phyloP scores from a whole-genome alignment of 2,113 vertebrate genomes.

The Sylvietta virens region DNA sequence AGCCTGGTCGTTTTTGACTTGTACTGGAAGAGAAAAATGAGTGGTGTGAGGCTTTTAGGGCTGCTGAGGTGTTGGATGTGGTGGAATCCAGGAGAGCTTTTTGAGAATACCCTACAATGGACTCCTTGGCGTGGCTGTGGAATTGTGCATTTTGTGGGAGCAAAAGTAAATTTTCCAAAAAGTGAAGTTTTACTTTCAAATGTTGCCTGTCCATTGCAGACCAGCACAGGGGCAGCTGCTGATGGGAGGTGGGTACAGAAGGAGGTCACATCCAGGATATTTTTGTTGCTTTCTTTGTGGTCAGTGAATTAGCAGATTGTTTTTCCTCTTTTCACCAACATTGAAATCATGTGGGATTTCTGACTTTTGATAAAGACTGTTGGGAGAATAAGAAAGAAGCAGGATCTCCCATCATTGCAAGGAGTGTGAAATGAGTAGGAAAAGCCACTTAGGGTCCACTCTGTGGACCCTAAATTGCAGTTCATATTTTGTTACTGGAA shows the following conservation, averaged over 20 bases:
- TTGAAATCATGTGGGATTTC: rapidly evolving
- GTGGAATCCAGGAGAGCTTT: background rate
- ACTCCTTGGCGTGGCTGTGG: rapidly evolving
- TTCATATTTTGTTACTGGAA: background rate
- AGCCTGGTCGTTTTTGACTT: rapidly evolving
- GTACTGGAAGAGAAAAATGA: rapidly evolving
- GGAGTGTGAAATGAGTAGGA: background rate
- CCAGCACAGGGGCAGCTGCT: background rate
- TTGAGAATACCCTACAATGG: background rate
- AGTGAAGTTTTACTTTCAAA: background rate
- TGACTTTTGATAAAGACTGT: background rate
- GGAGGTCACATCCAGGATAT: background rate
- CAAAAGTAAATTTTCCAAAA: background rate
- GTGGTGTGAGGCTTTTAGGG: rapidly evolving
- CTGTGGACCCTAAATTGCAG: rapidly evolving
- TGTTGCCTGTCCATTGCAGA: background rate
- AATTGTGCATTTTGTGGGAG: background rate
- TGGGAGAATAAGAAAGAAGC: background rate
- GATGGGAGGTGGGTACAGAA: background rate
- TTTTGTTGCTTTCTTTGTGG: background rate
- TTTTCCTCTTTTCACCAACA: background rate
- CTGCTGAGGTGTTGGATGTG: background rate
- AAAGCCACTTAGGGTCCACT: background rate
- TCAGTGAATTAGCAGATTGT: background rate
- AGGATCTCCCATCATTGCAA: background rate